Conservation (phyloP, 2,888 invertebrate species). For the Chironomus riparius region DNA sequence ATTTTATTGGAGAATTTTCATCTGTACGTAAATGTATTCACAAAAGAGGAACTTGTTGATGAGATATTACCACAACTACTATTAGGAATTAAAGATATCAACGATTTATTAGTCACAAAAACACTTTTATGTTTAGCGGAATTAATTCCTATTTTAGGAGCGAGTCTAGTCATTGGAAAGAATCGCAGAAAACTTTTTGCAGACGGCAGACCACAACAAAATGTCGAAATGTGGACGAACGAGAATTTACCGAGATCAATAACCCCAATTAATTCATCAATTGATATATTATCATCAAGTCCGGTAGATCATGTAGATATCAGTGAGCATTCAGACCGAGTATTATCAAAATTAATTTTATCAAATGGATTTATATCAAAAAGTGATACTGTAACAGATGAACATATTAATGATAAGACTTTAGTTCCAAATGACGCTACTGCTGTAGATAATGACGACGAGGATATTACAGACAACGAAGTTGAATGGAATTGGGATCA, state of each 20-base stretch:
- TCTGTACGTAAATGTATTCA: conserved; percentile 64
- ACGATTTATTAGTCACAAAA: conserved; percentile 70
- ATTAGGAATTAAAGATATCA: conserved; percentile 66
- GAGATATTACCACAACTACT: conserved; percentile 71
- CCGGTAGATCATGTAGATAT: conserved; percentile 35
- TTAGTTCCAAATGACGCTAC: neutral
- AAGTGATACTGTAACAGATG: neutral
- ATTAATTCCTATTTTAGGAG: conserved; percentile 75
- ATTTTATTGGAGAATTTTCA: conserved; percentile 70
- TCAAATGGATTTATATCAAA: conserved; percentile 1
- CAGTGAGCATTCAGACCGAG: conserved; percentile 29
- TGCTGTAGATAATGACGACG: conserved; percentile 29
- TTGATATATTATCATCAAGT: conserved; percentile 35
- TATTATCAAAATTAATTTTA: conserved; percentile 25
- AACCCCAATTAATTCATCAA: conserved; percentile 37
- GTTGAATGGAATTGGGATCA: conserved; percentile 15
- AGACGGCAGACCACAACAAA: conserved; percentile 63
- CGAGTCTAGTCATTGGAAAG: conserved; percentile 68
- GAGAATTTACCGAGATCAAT: conserved; percentile 37
- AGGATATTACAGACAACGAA: conserved; percentile 35
- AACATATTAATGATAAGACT: no score
- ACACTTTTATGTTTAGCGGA: conserved; percentile 75
- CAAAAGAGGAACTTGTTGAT: conserved; percentile 63
- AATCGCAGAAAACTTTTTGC: conserved; percentile 69
- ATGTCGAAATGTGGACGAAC: neutral